Evolutionary conservation across 2,113 vertebrate genomes (phyloP).

Genomic region (Ellobius talpinus): DNA sequence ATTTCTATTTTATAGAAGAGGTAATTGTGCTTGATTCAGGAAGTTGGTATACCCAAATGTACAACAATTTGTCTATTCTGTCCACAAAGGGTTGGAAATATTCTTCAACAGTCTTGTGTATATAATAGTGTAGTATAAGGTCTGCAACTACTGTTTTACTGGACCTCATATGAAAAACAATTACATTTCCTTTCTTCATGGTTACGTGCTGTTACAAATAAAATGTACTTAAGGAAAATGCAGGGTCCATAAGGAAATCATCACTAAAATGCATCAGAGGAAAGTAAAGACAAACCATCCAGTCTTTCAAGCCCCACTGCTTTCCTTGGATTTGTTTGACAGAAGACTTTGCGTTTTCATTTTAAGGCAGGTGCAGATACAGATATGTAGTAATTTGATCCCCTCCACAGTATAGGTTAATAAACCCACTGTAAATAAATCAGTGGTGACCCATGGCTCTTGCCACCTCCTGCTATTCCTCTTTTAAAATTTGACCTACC

Average conservation of each 20-base stretch:
- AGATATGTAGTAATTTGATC: conserved; percentile 61
- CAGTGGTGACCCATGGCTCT: conserved; percentile 59
- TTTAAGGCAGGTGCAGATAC: conserved; percentile 63
- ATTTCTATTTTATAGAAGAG: background rate
- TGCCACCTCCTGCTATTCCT: conserved; percentile 41
- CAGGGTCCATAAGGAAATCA: conserved; percentile 53
- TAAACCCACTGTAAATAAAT: conserved; percentile 65
- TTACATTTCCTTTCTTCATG: conserved; percentile 43
- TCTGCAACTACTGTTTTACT: conserved; percentile 48
- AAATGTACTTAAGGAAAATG: conserved; percentile 63
- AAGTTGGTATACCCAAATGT: background rate
- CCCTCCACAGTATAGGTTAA: conserved; percentile 56
- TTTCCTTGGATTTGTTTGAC: conserved; percentile 69
- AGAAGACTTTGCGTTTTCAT: conserved; percentile 68
- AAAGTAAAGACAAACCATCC: conserved; percentile 54
- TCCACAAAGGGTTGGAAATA: background rate
- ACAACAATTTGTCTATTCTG: background rate
- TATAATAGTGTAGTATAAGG: background rate
- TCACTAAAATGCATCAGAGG: conserved; percentile 40
- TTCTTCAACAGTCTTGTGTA: background rate
- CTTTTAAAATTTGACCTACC: background rate
- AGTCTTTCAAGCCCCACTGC: conserved; percentile 34
- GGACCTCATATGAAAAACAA: conserved; percentile 51
- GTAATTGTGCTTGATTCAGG: background rate
- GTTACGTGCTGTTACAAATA: conserved; percentile 45